These are phyloP conservation scores for Chelonoidis abingdonii DNA, from an alignment of 2,113 vertebrate genomes.

Conservation along the genomic window DNA sequence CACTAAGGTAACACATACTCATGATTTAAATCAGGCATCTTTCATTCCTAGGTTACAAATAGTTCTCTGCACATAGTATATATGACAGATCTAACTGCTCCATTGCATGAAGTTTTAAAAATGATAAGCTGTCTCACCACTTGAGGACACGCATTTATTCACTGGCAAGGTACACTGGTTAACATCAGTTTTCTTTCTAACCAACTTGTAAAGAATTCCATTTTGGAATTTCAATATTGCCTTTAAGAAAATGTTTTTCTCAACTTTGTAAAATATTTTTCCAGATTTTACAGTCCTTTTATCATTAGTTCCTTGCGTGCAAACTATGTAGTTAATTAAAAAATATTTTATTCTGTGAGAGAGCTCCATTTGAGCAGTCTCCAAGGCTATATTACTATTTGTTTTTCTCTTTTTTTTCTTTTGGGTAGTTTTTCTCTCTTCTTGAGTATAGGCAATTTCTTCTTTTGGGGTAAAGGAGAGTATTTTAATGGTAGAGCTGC, in stretches of 20 bases:
- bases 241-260: neutral
- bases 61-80: neutral
- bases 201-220: neutral
- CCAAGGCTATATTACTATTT: neutral
- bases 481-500: neutral
- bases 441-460: neutral
- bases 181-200: neutral
- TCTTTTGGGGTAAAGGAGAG: neutral
- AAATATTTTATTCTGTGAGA: neutral
- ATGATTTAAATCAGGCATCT: neutral
- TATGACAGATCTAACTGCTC: neutral
- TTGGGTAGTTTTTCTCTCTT: neutral
- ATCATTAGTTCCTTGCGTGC: neutral
- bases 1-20: neutral
- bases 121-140: slow-evolving; percentile 42
- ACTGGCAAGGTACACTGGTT: neutral
- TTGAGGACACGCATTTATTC: slow-evolving; percentile 70
- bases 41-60: neutral
- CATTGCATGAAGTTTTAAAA: neutral
- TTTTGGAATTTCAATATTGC: neutral
- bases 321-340: neutral
- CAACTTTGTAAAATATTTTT: neutral
- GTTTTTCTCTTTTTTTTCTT: neutral
- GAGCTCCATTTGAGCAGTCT: neutral
- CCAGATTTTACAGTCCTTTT: neutral